Conservation (phyloP, 1,140 invertebrate genomes). For the Trichonephila inaurata region DNA sequence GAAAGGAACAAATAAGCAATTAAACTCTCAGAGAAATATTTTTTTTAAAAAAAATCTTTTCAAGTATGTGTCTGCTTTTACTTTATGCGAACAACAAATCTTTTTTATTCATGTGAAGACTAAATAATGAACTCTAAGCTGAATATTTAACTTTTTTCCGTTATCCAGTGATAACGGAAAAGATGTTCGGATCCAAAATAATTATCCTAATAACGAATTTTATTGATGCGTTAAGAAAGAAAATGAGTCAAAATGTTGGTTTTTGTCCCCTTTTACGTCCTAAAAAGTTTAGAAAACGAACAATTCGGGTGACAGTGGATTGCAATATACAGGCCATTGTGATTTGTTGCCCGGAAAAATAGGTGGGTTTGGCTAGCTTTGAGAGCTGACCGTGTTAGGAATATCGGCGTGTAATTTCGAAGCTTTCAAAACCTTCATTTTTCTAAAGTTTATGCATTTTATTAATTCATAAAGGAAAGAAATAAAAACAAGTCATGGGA, state of each 20-base stretch:
- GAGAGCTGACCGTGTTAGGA: constrained; percentile 6
- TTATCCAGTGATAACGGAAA: neutral
- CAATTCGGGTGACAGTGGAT: neutral
- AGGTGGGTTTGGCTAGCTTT: neutral
- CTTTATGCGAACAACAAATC: no score
- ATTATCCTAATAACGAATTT: neutral
- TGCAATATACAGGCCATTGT: neutral
- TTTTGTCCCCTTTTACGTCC: neutral
- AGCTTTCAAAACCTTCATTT: neutral
- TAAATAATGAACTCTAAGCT: no score
- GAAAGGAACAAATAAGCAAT: no score
- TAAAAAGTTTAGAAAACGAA: neutral
- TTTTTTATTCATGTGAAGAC: no score
- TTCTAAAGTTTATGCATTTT: neutral
- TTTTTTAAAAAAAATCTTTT: no score
- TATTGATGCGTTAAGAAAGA: neutral
- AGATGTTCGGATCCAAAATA: neutral
- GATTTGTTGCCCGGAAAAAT: constrained; percentile 12
- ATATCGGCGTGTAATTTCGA: neutral
- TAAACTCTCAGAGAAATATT: no score
- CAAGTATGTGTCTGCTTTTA: no score
- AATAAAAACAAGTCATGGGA: neutral
- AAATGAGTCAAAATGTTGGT: neutral
- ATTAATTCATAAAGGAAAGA: neutral
- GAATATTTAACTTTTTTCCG: no score